Conservation (phyloP, 2,888 invertebrate species). For the Amaurobius ferox region DNA sequence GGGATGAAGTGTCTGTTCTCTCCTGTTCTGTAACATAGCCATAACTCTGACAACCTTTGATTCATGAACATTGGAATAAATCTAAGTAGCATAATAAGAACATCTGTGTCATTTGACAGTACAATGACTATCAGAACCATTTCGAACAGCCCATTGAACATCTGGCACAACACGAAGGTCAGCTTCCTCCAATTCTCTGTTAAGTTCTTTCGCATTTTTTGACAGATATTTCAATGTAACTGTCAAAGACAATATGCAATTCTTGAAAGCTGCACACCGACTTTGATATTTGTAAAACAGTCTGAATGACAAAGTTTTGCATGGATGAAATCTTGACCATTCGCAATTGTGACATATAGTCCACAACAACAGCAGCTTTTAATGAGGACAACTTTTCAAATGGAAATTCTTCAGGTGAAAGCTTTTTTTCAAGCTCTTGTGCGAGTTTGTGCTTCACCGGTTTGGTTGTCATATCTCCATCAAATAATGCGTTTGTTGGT, state of each 20-base stretch:
- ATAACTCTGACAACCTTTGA: not conserved
- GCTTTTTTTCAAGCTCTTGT: not conserved
- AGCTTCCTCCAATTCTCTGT: not conserved
- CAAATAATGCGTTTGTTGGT: not conserved
- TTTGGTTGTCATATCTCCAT: not conserved
- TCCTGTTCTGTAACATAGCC: not conserved
- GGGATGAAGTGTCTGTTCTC: not conserved
- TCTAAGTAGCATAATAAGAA: not conserved
- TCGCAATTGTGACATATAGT: no score
- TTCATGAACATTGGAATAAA: not conserved
- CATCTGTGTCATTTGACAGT: not conserved
- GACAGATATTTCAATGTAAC: not conserved
- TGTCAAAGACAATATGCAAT: not conserved
- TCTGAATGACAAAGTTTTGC: no score
- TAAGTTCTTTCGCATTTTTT: conserved; percentile 2
- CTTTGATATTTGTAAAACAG: not conserved
- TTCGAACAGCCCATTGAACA: not conserved
- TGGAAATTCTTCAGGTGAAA: not conserved
- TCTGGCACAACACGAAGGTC: not conserved
- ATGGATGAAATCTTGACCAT: no score
- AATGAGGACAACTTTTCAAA: not conserved
- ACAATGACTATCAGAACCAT: no score
- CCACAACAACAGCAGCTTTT: not conserved
- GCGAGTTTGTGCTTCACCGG: not conserved
- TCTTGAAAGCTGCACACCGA: not conserved